These are phyloP conservation scores for Ypsolopha scabrella DNA, from an alignment of 2,888 invertebrate species.

Conservation along the genomic window DNA sequence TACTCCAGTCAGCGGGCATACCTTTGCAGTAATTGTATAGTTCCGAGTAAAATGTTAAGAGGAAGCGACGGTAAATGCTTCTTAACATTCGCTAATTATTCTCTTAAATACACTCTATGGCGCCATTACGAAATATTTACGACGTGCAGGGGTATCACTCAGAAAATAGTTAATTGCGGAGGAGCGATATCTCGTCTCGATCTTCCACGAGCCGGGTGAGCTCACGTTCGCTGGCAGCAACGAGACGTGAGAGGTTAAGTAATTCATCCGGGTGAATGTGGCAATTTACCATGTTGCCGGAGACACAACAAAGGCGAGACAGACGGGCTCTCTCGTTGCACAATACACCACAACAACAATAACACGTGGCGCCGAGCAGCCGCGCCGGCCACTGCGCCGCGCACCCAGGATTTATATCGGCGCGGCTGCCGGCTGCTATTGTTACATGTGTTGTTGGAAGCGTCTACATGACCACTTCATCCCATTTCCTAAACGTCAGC, in stretches of 20 bases:
- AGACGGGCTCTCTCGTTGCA: constrained; percentile 25
- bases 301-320: constrained; percentile 34
- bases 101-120: constrained; percentile 32
- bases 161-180: constrained; percentile 5
- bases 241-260: constrained; percentile 18
- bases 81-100: constrained; percentile 39
- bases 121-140: constrained; percentile 42
- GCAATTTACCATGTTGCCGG: constrained; percentile 29
- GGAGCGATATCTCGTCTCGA: constrained; percentile 12
- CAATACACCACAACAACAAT: constrained; percentile 28
- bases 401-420: constrained; percentile 28
- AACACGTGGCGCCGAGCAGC: constrained; percentile 21
- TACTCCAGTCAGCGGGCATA: constrained; percentile 23
- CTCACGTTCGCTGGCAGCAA: constrained; percentile 12
- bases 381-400: constrained; percentile 11
- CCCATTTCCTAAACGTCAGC: no score
- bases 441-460: constrained; percentile 15
- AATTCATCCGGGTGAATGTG: constrained; percentile 32
- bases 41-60: constrained; percentile 47
- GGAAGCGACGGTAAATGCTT: constrained; percentile 22
- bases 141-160: constrained; percentile 15
- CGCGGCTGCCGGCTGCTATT: constrained; percentile 19
- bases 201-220: constrained; percentile 10
- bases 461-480: constrained; percentile 29
- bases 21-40: constrained; percentile 47